phyloP scores from a whole-genome alignment of 2,888 invertebrate species.

The Onchidella celtica region DNA sequence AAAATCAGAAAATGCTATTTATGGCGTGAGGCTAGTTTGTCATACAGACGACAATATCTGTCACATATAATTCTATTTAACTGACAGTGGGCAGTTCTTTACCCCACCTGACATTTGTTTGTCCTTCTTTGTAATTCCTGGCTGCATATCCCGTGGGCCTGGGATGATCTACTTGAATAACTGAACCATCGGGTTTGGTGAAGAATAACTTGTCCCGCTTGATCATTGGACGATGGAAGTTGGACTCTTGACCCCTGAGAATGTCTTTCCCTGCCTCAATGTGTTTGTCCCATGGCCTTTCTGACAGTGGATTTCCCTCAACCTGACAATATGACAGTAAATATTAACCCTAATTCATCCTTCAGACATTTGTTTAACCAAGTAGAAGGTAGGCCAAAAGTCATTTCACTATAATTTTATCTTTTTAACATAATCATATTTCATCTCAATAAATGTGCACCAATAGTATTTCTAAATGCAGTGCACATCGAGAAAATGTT shows the following conservation, averaged over 20 bases:
- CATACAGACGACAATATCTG: too few species aligned
- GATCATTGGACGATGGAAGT: slow-evolving; percentile 71
- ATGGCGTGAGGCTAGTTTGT: too few species aligned
- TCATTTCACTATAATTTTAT: slow-evolving; percentile 1
- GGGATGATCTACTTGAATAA: slow-evolving; percentile 57
- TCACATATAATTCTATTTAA: too few species aligned
- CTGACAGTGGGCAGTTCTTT: too few species aligned
- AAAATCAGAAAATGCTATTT: too few species aligned
- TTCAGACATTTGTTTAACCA: too few species aligned
- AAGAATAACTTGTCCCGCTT: slow-evolving; percentile 67
- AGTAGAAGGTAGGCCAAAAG: too few species aligned
- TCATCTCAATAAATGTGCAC: not conserved
- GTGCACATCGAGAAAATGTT: too few species aligned
- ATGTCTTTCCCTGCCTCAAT: slow-evolving; percentile 87
- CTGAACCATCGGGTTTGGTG: slow-evolving; percentile 63
- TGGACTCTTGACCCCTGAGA: slow-evolving; percentile 81
- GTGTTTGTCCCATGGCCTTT: slow-evolving; percentile 80
- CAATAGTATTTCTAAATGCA: too few species aligned
- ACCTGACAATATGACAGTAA: slow-evolving; percentile 1
- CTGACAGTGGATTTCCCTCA: slow-evolving; percentile 6
- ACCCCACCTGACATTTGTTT: slow-evolving; percentile 84
- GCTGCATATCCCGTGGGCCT: slow-evolving; percentile 69
- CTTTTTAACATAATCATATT: not conserved
- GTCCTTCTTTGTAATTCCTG: slow-evolving; percentile 58
- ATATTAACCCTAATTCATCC: too few species aligned